A percentile compares a stretch with the other conserved stretches of the same genome.
These are phyloP conservation scores for Nysson spinosus DNA, from an alignment of 2,888 invertebrate genomes.

Conservation along the genomic window DNA sequence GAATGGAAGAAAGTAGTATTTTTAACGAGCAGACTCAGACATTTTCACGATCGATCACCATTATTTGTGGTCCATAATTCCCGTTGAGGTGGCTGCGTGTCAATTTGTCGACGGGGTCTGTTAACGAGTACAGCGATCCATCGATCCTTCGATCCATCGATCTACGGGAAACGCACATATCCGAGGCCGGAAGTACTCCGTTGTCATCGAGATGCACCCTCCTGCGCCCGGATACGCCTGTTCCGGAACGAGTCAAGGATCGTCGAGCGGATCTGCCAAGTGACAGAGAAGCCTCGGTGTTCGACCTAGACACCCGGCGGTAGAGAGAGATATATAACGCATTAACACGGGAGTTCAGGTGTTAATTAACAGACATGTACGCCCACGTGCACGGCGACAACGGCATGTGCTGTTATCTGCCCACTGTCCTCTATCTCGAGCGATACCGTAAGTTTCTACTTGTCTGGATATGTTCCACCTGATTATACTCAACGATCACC, in stretches of 20 bases:
- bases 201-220: slow-evolving; percentile 30
- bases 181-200: slow-evolving; percentile 8
- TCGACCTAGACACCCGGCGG: slow-evolving; percentile 19
- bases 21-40: slow-evolving; percentile 28
- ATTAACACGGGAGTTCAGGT: slow-evolving; percentile 23
- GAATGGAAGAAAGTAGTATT: not conserved
- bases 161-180: not conserved
- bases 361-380: slow-evolving; percentile 68
- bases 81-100: slow-evolving; percentile 6
- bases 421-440: slow-evolving; percentile 72
- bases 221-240: slow-evolving; percentile 19
- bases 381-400: slow-evolving; percentile 74
- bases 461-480: too few species aligned
- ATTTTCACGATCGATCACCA: slow-evolving; percentile 21
- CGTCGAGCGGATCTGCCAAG: slow-evolving; percentile 33
- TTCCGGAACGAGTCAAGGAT: slow-evolving; percentile 35
- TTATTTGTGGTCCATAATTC: slow-evolving; percentile 23
- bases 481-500: too few species aligned
- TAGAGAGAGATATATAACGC: slow-evolving; percentile 24
- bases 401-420: slow-evolving; percentile 75
- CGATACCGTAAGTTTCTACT: slow-evolving; percentile 70
- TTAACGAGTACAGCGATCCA: slow-evolving; percentile 3
- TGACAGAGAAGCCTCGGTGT: slow-evolving; percentile 32
- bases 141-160: slow-evolving; percentile 28
- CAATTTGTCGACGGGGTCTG: slow-evolving; percentile 24